A percentile compares a stretch with the other conserved stretches of the same genome.
Conservation (phyloP, 92 coral and sea anemone genomes). For the Isaurus tuberculatus region DNA sequence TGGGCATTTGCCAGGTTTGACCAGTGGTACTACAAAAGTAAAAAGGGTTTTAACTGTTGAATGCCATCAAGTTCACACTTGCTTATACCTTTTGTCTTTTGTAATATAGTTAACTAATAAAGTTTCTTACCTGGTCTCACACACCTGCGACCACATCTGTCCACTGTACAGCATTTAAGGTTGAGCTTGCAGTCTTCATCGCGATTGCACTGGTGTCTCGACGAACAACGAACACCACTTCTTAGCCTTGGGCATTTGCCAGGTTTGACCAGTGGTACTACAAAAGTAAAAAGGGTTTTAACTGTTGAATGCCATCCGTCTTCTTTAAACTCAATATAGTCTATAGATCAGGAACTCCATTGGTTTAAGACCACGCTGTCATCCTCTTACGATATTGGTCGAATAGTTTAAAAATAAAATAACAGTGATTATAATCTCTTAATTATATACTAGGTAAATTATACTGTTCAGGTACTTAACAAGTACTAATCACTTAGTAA, state of each 20-base stretch:
- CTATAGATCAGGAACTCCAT: too few species aligned
- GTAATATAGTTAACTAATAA: not conserved
- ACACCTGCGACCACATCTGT: not conserved
- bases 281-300: not conserved
- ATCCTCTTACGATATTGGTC: too few species aligned
- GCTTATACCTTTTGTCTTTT: not conserved
- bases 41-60: not conserved
- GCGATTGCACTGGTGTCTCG: not conserved
- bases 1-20: not conserved
- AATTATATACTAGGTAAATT: too few species aligned
- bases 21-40: not conserved
- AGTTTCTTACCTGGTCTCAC: not conserved
- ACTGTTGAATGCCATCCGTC: not conserved
- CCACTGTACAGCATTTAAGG: not conserved
- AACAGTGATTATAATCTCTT: too few species aligned
- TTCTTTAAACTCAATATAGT: too few species aligned
- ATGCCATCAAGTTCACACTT: not conserved
- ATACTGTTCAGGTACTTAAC: too few species aligned
- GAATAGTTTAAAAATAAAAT: too few species aligned
- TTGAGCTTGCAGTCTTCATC: not conserved
- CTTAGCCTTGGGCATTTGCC: not conserved
- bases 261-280: not conserved
- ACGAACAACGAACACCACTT: not conserved
- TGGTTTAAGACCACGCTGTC: too few species aligned
- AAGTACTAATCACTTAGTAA: too few species aligned